Evolutionary conservation across 1,140 invertebrate genomes (phyloP).

Genomic region (Drosophila truncata): DNA sequence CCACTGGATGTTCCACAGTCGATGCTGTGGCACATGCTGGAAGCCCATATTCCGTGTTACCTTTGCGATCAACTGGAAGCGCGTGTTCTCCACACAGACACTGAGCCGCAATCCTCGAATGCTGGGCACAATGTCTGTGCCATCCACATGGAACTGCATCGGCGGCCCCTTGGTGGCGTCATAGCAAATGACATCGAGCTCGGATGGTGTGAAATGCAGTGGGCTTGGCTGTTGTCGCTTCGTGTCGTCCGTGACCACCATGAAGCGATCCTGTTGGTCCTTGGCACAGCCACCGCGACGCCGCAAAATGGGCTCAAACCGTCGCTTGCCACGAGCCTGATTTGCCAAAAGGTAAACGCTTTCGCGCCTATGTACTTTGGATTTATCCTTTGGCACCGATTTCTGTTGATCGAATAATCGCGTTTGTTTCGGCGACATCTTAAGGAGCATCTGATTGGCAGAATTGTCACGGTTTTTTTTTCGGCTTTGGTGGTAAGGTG

Average conservation of each 20-base stretch:
- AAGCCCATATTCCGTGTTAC: conserved; percentile 60
- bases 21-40: conserved; percentile 66
- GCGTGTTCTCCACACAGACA: conserved; percentile 67
- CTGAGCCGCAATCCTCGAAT: conserved; percentile 53
- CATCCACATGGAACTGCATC: conserved; percentile 13
- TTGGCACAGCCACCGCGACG: not conserved
- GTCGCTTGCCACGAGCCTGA: conserved; percentile 11
- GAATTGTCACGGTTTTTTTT: too few relatives aligned
- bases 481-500: not conserved
- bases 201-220: conserved; percentile 1
- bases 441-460: conserved; percentile 39
- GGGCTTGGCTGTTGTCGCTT: not conserved
- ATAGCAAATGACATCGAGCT: conserved; percentile 51
- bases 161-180: conserved; percentile 37
- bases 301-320: conserved; percentile 20
- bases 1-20: conserved; percentile 95
- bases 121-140: conserved; percentile 34
- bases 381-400: not conserved
- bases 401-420: conserved; percentile 49
- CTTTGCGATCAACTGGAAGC: conserved; percentile 51
- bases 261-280: conserved; percentile 20
- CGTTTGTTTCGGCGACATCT: conserved; percentile 26
- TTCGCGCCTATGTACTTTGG: conserved; percentile 14
- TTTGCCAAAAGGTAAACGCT: conserved; percentile 40
- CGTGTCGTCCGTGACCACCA: conserved; percentile 46